Conservation (phyloP, 2,113 vertebrate species). For the Asarcornis scutulata region DNA sequence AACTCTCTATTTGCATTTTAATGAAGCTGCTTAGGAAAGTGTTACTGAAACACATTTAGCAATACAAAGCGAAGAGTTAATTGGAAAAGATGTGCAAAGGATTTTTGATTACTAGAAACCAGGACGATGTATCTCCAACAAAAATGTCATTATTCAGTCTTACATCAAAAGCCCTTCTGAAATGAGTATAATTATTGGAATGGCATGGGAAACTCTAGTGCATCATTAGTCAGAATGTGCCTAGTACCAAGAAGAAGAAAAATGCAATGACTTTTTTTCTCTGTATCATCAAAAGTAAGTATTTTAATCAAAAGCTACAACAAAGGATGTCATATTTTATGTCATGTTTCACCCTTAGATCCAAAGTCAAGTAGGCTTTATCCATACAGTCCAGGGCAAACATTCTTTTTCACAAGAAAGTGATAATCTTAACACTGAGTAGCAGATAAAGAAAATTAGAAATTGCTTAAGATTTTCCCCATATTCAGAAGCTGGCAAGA, state of each 20-base stretch:
- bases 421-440: background rate
- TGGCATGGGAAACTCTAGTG: background rate
- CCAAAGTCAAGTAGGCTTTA: background rate
- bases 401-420: background rate
- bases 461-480: background rate
- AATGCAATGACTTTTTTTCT: background rate
- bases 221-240: background rate
- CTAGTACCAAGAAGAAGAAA: background rate
- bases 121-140: background rate
- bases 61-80: conserved; percentile 31
- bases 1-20: background rate
- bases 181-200: background rate
- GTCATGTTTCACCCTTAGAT: background rate
- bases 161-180: background rate
- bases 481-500: background rate
- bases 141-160: background rate
- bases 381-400: background rate
- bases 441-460: background rate
- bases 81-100: background rate
- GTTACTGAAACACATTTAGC: background rate
- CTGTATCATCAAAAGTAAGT: background rate
- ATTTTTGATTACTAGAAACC: background rate
- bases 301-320: background rate
- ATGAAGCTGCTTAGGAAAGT: conserved; percentile 2
- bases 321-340: background rate